phyloP scores from a whole-genome alignment of 2,888 invertebrate genomes.

The Eulithis testata region DNA sequence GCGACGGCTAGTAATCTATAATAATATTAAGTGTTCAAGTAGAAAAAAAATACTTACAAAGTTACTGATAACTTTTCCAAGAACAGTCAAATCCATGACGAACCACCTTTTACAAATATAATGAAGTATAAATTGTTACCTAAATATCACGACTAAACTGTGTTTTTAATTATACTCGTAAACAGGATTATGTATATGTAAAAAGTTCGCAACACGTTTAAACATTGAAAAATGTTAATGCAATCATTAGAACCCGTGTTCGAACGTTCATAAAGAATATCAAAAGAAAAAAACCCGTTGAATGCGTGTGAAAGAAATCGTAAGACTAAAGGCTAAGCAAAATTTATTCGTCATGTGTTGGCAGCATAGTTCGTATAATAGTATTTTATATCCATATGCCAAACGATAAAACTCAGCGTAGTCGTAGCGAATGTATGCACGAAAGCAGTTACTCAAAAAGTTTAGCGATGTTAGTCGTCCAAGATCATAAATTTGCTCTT shows the following conservation, averaged over 20 bases:
- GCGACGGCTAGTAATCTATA: too few species aligned
- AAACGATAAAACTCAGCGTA: slow-evolving; percentile 62
- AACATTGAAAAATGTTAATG: background rate
- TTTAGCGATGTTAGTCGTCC: slow-evolving; percentile 40
- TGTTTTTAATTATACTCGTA: background rate
- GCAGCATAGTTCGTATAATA: slow-evolving; percentile 46
- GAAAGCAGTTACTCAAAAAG: slow-evolving; percentile 66
- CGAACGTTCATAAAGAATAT: slow-evolving; percentile 15
- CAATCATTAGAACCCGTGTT: background rate
- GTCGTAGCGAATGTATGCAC: slow-evolving; percentile 64
- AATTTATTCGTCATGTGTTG: slow-evolving; percentile 46
- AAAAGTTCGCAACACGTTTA: too few species aligned
- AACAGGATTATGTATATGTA: background rate
- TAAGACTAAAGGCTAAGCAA: slow-evolving; percentile 63
- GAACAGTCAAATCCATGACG: slow-evolving; percentile 71
- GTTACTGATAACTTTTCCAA: slow-evolving; percentile 73
- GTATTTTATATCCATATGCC: slow-evolving; percentile 69
- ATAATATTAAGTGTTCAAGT: too few species aligned
- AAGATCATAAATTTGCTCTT: slow-evolving; percentile 33
- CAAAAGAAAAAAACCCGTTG: slow-evolving; percentile 48
- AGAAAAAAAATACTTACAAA: slow-evolving; percentile 66
- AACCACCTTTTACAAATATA: background rate
- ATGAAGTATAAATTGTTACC: too few species aligned
- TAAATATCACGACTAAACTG: too few species aligned
- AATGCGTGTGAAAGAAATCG: slow-evolving; percentile 69